Evolutionary conservation across 2,888 invertebrate genomes (phyloP).

Genomic region (Hypena proboscidalis): DNA sequence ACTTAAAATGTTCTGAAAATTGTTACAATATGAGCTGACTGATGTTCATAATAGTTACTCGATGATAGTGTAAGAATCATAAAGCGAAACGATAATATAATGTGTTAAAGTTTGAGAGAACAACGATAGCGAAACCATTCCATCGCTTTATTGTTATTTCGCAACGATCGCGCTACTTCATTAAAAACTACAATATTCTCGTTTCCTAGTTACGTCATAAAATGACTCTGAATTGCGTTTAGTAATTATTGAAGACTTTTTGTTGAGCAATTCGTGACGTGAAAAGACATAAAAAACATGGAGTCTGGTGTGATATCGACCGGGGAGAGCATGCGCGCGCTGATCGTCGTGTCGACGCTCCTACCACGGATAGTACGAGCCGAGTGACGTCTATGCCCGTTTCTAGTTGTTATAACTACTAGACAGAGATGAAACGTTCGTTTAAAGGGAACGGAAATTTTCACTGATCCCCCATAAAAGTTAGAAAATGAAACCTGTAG

Average conservation of each 20-base stretch:
- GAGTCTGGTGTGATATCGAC: constrained; percentile 83
- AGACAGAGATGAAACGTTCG: constrained; percentile 19
- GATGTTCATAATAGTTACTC: no score
- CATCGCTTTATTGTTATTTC: constrained; percentile 1
- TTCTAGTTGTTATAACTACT: constrained; percentile 32
- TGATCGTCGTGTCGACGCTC: constrained; percentile 47
- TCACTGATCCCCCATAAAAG: constrained; percentile 7
- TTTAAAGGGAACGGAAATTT: constrained; percentile 13
- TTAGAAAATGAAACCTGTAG: constrained; percentile 5
- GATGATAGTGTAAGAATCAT: no score
- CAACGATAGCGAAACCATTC: constrained; percentile 1
- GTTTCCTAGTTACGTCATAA: constrained; percentile 44
- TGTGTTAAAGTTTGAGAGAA: constrained; percentile 17
- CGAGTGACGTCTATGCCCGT: constrained; percentile 44
- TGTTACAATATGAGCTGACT: no score
- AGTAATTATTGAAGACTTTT: constrained; percentile 71
- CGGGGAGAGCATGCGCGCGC: constrained; percentile 76
- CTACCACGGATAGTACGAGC: constrained; percentile 37
- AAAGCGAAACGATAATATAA: no score
- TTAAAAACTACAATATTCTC: constrained; percentile 21
- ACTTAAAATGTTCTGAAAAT: no score
- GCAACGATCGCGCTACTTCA: constrained; percentile 2
- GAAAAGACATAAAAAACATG: constrained; percentile 82
- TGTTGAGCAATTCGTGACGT: constrained; percentile 75
- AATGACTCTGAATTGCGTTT: constrained; percentile 50